Conservation (phyloP, 2,113 vertebrate genomes). For the Ammospiza nelsoni region DNA sequence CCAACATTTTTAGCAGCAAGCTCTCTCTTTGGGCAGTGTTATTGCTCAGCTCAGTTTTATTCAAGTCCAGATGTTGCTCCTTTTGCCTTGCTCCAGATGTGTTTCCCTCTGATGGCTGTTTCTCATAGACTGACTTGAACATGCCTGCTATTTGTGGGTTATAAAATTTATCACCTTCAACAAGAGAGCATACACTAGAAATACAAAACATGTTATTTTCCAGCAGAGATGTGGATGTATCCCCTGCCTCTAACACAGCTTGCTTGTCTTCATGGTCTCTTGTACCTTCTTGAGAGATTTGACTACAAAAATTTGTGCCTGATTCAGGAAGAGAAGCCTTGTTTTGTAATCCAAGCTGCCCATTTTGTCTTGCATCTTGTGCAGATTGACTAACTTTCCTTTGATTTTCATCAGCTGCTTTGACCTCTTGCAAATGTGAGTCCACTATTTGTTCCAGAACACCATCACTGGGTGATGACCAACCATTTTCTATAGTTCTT, state of each 20-base stretch:
- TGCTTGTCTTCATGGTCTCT: not conserved
- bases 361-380: not conserved
- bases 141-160: conserved; percentile 80
- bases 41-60: not conserved
- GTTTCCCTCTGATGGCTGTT: not conserved
- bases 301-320: not conserved
- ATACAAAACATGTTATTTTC: conserved; percentile 65
- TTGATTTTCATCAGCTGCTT: not conserved
- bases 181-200: conserved; percentile 78
- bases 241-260: not conserved
- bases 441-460: not conserved
- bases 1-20: not conserved
- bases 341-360: not conserved
- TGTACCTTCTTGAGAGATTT: not conserved
- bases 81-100: not conserved
- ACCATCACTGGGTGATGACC: not conserved
- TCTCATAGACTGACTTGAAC: conserved; percentile 44
- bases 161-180: conserved; percentile 75
- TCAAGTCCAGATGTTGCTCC: not conserved
- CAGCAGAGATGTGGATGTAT: not conserved
- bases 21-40: not conserved
- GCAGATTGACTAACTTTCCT: not conserved
- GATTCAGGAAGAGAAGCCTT: not conserved
- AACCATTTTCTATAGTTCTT: not conserved
- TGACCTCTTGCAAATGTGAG: not conserved